Evolutionary conservation across 2,797 vertebrate species (phyloP), one percentile per base, ranked within the genome.

Genomic region (Graptemys geographica): DNA sequence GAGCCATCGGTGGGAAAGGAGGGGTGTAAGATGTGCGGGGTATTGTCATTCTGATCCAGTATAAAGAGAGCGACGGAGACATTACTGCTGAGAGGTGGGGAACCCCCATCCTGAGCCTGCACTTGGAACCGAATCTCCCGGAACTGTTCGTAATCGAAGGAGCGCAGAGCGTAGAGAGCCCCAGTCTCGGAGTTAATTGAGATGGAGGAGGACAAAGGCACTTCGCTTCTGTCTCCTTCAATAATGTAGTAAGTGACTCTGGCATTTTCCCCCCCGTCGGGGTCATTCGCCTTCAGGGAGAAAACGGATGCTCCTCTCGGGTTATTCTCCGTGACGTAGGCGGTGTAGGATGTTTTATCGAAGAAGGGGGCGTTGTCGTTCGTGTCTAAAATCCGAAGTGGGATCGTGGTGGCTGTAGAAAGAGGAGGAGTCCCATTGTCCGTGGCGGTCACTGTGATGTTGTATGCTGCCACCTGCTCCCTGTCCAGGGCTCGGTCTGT

Each of bases 241-340:
- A 5, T 56, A 23, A 56, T 25, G 5, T 8, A 65, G 62, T 65
- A 98, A 51, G 96, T 98, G 9, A 98, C 69, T 74, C 93, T 97
- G 5, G 98, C 97, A 52, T 98, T 99, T 55, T 98, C 97, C 80
- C 97, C 97, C 8, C 94, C 97, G 92, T 99, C 99, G 0, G 93
- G 86, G 92, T 99, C 99, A 15, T 59, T 78, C 0, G 99, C 99
- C 4, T 92, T 98, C 15, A 99, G 94, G 1, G 97, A 98, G 86
- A 98, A 98, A 31, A 99, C 90, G 0, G 98, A 97, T 65, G 95
- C 81, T 3, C 98, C 99, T 33, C 98, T 98, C 41, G 96, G 97
- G 57, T 99, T 99, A 93, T 99, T 99, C 97, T 99, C 99, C 72
- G 53, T n/a, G 8, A 99, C 84, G 88, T 98, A 99, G 78, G 98